Evolutionary conservation across 2,797 vertebrate species (phyloP), one percentile per base, ranked within the genome.

Genomic region (Falco biarmicus): DNA sequence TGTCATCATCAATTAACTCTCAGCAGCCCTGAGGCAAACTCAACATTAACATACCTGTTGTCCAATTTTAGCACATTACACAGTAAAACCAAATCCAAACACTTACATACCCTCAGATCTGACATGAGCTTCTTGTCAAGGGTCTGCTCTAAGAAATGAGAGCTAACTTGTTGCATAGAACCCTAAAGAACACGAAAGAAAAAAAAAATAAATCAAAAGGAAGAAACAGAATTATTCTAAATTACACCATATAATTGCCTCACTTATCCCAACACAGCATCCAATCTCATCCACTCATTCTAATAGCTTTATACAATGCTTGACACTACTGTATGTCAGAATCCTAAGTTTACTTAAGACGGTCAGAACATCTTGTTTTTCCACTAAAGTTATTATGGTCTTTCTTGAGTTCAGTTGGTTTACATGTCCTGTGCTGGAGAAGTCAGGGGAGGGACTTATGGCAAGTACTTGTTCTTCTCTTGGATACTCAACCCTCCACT

Each of bases 101-200:
- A 10, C 66, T n/a, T 26, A 97, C 97, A 87, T 98, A 99, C 99
- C 98, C 99, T 98, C 82, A 99, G 98, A 95, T 99, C 99, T 6
- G 99, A 99, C 99, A 99, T 99, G 83, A 99, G 98, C 97, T 99
- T 99, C 98, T 99, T 99, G 95, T 99, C 99, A 89, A 99, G 96
- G 1, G 99, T 99, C 97, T 99, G 99, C 95, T 99, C 99, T 97
- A 99, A 98, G 93, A 99, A 99, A 94, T 99, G 99, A 88, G 98
- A 99, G 92, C 99, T 99, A 84, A 99, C 99, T 98, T 99, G 99
- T 90, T 98, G 98, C 99, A 99, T 99, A 3, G 99, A 99, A 17
- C 99, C 99, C 99, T 99, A 94, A 60, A 66, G 86, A 28, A 94
- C 88, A 29, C 77, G 43, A 76, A 6, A 81, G 61, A 47, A n/a